A percentile compares a stretch with the other conserved stretches of the same genome.
phyloP scores from a whole-genome alignment of 2,797 vertebrate genomes.

The Tragopan temminckii region DNA sequence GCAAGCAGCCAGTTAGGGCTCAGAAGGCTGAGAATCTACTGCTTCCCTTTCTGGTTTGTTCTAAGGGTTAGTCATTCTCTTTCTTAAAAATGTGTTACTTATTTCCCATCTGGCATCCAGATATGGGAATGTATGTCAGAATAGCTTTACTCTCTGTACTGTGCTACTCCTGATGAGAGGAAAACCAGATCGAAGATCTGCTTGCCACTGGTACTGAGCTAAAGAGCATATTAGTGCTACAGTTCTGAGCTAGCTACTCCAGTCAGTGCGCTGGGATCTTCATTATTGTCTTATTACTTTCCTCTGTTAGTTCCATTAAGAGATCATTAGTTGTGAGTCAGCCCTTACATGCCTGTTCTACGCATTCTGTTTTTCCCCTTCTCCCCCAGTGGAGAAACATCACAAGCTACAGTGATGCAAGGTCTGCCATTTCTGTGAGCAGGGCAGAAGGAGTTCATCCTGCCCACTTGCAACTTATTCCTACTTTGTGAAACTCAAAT shows the following conservation, averaged over 20 bases:
- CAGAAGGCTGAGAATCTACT: constrained; percentile 20
- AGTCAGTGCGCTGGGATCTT: constrained; percentile 6
- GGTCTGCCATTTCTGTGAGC: neutral
- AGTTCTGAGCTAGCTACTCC: constrained; percentile 7
- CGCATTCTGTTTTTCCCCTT: neutral
- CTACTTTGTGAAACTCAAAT: neutral
- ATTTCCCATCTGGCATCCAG: constrained; percentile 65
- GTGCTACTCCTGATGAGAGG: constrained; percentile 15
- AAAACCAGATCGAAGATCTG: constrained; percentile 15
- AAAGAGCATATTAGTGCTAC: neutral
- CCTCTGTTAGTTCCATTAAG: constrained; percentile 22
- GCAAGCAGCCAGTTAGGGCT: constrained; percentile 14
- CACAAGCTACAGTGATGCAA: neutral
- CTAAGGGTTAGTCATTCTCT: constrained; percentile 58
- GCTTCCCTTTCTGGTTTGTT: constrained; percentile 33
- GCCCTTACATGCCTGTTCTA: neutral
- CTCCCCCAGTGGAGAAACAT: neutral
- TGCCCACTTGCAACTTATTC: neutral
- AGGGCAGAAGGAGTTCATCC: neutral
- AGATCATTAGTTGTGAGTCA: constrained; percentile 41
- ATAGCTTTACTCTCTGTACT: constrained; percentile 22
- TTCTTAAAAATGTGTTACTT: constrained; percentile 57
- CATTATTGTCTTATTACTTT: neutral
- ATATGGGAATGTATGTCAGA: constrained; percentile 41
- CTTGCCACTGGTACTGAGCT: neutral